phyloP scores from a whole-genome alignment of 2,113 vertebrate species.

The Lophius piscatorius region DNA sequence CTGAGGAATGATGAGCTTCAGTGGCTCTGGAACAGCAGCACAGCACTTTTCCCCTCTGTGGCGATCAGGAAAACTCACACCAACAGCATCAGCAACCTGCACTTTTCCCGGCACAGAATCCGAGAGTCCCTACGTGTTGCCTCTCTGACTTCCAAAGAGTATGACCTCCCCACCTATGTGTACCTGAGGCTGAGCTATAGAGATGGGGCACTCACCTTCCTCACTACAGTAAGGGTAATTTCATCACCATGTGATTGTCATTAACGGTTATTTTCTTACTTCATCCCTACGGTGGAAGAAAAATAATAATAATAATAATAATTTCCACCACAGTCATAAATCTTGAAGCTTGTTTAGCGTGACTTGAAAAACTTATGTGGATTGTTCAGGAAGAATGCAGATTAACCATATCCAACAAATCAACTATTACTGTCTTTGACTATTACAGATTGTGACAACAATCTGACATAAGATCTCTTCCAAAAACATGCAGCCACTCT shows the following conservation, averaged over 20 bases:
- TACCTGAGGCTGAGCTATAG: slow-evolving; percentile 82
- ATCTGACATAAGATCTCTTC: no score
- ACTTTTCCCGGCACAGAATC: slow-evolving; percentile 82
- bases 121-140: slow-evolving; percentile 81
- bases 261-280: not conserved
- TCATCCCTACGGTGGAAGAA: no score
- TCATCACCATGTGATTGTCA: not conserved
- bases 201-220: slow-evolving; percentile 81
- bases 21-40: slow-evolving; percentile 87
- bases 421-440: no score
- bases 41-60: slow-evolving; percentile 81
- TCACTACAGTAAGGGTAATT: slow-evolving; percentile 77
- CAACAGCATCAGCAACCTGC: slow-evolving; percentile 73
- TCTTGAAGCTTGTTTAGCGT: no score
- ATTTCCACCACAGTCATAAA: no score
- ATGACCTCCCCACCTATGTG: slow-evolving; percentile 81
- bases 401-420: no score
- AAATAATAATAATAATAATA: no score
- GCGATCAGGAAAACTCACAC: slow-evolving; percentile 76
- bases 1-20: slow-evolving; percentile 83
- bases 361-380: no score
- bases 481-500: no score
- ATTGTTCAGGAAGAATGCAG: no score
- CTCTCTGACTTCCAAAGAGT: slow-evolving; percentile 71
- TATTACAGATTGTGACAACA: no score